A percentile compares a stretch with the other conserved stretches of the same genome.
phyloP scores from a whole-genome alignment of 2,113 vertebrate genomes.

The Cairina moschata region DNA sequence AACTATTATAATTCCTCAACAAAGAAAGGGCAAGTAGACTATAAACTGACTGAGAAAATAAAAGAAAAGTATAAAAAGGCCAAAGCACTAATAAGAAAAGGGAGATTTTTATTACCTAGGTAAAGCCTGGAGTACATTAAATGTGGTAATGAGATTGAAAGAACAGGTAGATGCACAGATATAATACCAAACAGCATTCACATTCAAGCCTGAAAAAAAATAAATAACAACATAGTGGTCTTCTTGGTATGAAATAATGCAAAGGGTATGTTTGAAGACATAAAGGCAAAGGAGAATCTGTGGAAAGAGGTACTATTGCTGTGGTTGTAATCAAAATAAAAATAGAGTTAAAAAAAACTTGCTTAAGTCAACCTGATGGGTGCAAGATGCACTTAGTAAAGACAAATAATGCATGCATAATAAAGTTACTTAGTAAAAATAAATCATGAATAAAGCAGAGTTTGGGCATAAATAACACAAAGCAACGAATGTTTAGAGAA shows the following conservation, averaged over 20 bases:
- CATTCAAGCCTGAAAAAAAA: not conserved
- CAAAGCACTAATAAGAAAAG: conserved; percentile 36
- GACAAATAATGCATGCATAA: not conserved
- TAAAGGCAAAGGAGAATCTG: not conserved
- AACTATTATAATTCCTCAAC: conserved; percentile 27
- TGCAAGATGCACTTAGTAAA: not conserved
- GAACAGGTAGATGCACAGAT: not conserved
- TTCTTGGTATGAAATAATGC: not conserved
- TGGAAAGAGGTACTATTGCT: not conserved
- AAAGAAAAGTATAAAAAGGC: conserved; percentile 40
- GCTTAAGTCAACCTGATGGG: not conserved
- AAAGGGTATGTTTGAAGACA: not conserved
- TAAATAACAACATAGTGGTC: not conserved
- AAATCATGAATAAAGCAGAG: not conserved
- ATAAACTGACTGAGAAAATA: conserved; percentile 55
- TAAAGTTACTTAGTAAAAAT: not conserved
- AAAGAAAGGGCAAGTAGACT: conserved; percentile 49
- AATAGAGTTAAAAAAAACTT: not conserved
- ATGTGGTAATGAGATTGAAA: conserved; percentile 9
- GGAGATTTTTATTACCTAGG: conserved; percentile 39
- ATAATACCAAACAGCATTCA: not conserved
- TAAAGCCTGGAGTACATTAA: conserved; percentile 33
- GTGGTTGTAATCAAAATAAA: not conserved
- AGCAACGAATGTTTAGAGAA: not conserved
- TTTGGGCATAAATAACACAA: not conserved